A percentile compares a stretch with the other conserved stretches of the same genome.
Evolutionary conservation across 2,888 invertebrate species (phyloP).

Genomic region (Pristionchus maxplancki): DNA sequence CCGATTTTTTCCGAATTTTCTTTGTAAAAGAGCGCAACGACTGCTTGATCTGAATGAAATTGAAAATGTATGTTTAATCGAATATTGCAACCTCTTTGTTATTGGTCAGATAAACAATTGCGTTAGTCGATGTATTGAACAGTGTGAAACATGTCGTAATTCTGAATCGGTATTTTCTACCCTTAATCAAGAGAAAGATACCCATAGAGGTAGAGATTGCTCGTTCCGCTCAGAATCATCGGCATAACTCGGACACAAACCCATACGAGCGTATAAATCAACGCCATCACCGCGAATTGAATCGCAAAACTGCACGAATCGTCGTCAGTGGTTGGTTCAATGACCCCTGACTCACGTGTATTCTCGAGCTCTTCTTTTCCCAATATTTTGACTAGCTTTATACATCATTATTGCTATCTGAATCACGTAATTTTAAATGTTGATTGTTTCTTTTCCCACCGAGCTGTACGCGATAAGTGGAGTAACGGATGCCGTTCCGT

Average conservation of each 20-base stretch:
- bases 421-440: background rate
- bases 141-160: background rate
- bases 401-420: background rate
- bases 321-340: no score
- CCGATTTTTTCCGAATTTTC: background rate
- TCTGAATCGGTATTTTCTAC: background rate
- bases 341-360: background rate
- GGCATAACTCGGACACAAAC: background rate
- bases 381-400: background rate
- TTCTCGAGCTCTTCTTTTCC: background rate
- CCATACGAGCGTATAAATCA: conserved; percentile 9
- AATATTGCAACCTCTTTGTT: background rate
- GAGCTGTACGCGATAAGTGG: background rate
- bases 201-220: conserved; percentile 6
- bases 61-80: background rate
- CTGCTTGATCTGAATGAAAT: background rate
- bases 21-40: background rate
- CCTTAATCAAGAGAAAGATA: background rate
- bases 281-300: background rate
- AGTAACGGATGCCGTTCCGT: background rate
- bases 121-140: conserved; percentile 8
- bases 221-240: background rate
- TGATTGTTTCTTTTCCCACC: background rate
- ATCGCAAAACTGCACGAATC: background rate
- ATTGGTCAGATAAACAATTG: background rate